phyloP scores from a whole-genome alignment of 37 sponge, comb jelly and placozoan species.

The Sycon ciliatum region DNA sequence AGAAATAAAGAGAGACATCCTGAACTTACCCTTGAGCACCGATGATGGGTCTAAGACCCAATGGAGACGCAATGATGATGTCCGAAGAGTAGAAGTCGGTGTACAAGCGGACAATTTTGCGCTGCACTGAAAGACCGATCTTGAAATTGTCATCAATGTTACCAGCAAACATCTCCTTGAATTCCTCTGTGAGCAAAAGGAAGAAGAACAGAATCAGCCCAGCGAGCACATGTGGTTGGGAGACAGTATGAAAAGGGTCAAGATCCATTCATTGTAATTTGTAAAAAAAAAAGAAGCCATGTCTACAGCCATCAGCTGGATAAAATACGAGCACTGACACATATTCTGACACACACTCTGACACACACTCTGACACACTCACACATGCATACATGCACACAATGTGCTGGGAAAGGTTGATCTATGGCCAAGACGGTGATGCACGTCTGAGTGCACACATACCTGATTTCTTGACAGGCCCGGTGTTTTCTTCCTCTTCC shows the following conservation, averaged over 20 bases:
- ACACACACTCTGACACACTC: no score
- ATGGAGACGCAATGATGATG: slow-evolving; percentile 89
- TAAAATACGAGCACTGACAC: no score
- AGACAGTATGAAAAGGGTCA: no score
- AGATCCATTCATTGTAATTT: no score
- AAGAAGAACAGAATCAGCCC: background rate
- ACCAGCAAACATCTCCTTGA: slow-evolving; percentile 64
- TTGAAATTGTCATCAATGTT: slow-evolving; percentile 94
- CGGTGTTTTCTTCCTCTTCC: slow-evolving; percentile 16
- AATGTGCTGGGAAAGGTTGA: no score
- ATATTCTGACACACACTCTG: no score
- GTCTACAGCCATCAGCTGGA: no score
- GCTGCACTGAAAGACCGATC: slow-evolving; percentile 64
- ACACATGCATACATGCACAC: no score
- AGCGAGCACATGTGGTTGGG: no score
- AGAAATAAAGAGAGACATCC: background rate
- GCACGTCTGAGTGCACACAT: background rate
- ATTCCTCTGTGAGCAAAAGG: slow-evolving; percentile 35
- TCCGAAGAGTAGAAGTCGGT: slow-evolving; percentile 85
- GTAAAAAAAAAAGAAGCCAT: no score
- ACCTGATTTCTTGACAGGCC: background rate
- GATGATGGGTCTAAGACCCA: slow-evolving; percentile 79
- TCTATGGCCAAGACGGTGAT: no score
- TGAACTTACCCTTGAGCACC: slow-evolving; percentile 63
- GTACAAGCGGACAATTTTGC: slow-evolving; percentile 67